phyloP scores from a whole-genome alignment of 1,140 invertebrate species.

The Pogonomyrmex californicus region DNA sequence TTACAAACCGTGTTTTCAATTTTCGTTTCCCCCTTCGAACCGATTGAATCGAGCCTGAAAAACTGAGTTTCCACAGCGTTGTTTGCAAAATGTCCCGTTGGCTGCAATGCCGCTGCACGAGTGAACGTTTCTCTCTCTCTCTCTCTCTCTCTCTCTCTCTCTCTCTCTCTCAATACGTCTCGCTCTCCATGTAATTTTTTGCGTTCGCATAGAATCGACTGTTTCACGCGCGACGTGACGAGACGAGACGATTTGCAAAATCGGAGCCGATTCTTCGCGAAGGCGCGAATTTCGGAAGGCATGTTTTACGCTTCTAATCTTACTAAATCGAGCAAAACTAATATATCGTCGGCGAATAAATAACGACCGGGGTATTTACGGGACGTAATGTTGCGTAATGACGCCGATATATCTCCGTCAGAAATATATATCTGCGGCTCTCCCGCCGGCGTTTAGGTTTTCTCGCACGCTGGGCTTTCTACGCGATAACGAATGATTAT shows the following conservation, averaged over 20 bases:
- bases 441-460: neutral
- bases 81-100: slow-evolving; percentile 53
- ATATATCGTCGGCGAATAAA: neutral
- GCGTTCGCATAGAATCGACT: slow-evolving; percentile 31
- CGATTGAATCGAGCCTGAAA: slow-evolving; percentile 44
- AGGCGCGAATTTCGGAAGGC: neutral
- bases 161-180: slow-evolving; percentile 35
- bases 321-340: slow-evolving; percentile 11
- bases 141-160: slow-evolving; percentile 13
- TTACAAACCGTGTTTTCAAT: slow-evolving; percentile 52
- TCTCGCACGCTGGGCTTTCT: neutral
- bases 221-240: slow-evolving; percentile 2
- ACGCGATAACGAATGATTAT: slow-evolving; percentile 59
- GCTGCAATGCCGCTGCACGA: slow-evolving; percentile 3
- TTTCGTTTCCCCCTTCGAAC: slow-evolving; percentile 15
- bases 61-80: slow-evolving; percentile 42
- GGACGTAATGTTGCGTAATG: slow-evolving; percentile 24
- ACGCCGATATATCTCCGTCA: neutral
- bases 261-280: neutral
- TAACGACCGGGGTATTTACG: neutral
- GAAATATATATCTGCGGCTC: slow-evolving; percentile 26
- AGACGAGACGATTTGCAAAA: neutral
- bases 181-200: slow-evolving; percentile 50
- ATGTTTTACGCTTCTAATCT: neutral
- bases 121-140: neutral